Base-by-base conservation (phyloP, 30 jellyfish, hydroid and myxozoan species). In the Mastigias papua region DNA sequence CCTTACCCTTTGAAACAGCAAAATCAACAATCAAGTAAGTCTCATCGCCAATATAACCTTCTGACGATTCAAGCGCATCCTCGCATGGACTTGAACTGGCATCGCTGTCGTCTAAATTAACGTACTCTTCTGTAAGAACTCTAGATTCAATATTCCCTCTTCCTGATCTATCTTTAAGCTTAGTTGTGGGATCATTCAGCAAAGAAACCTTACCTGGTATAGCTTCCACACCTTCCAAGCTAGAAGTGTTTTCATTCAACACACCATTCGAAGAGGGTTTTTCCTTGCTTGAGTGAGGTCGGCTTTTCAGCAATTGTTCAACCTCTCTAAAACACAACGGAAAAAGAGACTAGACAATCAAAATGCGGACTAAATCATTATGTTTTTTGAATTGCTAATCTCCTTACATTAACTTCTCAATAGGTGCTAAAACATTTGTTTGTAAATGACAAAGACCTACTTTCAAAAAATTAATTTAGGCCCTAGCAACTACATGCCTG, bases 21-120 rank as follows among this genome's bases (percentile, higher is more conserved):
- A 94, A 84, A 80, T 94, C 98, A 51, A 94, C 97, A 7, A 94
- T 93, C 5, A 94, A 76, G 60, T 94, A 94, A 34, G 76, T 93
- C 42, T 94, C 98, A 71, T 94, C 95, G 0, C 97, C 97, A 25
- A 88, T 60, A n/a, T 69, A 66, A 22, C 89, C 95, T 30, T 79
- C 91, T 81, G 89, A 79, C 19, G 97, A 94, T 35, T 80, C 90
- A 28, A 89, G 51, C 31, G 48, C 28, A 2, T 79, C 91, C 34
- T 88, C 91, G 28, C n/a, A 66, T 2, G 72, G 20, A 32, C 58
- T 54, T 21, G 88, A 26, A 64, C 58, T 15, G 72, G n/a, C 73
- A 48, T 22, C 15, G 34, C 84, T 68, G 62, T 81, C 91, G 25
- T 48, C 80, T 35, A 50, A 20, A 63, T 20, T 68, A 16, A 27